Evolutionary conservation across 2,113 vertebrate species (phyloP).

Genomic region (Thinocorus orbignyianus): DNA sequence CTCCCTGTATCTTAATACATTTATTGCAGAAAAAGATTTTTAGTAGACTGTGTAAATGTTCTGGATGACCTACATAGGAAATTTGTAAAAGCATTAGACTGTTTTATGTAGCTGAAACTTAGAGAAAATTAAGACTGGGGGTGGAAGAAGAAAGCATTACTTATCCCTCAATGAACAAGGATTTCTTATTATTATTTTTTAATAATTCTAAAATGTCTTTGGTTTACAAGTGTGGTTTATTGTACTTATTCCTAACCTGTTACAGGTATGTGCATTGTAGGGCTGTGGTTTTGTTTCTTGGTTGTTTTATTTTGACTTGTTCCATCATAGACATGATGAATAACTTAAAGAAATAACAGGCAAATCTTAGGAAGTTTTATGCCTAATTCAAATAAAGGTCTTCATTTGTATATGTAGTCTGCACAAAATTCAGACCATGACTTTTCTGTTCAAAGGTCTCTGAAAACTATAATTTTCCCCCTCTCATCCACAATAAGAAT

Average conservation of each 20-base stretch:
- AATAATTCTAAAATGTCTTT: neutral
- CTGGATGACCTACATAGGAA: slow-evolving; percentile 25
- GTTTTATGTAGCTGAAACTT: neutral
- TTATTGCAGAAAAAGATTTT: slow-evolving; percentile 16
- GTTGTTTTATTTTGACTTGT: neutral
- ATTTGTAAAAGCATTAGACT: neutral
- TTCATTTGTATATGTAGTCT: neutral
- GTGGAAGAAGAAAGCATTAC: neutral
- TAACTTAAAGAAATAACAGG: neutral
- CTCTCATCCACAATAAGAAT: neutral
- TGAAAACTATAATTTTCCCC: neutral
- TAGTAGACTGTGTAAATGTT: slow-evolving; percentile 20
- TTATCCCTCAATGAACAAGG: neutral
- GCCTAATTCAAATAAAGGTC: neutral
- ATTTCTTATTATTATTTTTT: neutral
- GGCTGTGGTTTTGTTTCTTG: neutral
- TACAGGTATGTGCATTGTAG: neutral
- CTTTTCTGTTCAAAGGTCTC: neutral
- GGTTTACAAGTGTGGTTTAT: neutral
- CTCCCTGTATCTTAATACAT: neutral
- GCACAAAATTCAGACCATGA: neutral
- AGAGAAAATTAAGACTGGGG: neutral
- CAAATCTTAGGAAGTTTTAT: neutral
- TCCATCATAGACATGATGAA: neutral
- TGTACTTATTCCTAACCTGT: neutral